Percentiles rank a stretch among this genome's conserved stretches.
These are phyloP conservation scores for Pilophorus perplexus DNA, from an alignment of 2,888 invertebrate species.

Conservation along the genomic window DNA sequence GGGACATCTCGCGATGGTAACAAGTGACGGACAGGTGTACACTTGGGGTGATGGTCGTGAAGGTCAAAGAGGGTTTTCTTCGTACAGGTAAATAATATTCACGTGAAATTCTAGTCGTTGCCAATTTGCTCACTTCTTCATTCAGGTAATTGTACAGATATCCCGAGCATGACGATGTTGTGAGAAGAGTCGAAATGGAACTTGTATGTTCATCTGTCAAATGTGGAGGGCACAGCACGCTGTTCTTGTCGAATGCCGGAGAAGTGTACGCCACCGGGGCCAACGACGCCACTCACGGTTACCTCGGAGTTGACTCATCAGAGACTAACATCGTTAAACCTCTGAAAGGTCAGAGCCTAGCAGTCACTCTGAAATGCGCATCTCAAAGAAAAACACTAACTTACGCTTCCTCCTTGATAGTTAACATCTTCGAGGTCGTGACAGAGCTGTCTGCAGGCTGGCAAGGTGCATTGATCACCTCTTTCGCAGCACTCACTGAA, in stretches of 20 bases:
- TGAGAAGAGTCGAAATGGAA: neutral
- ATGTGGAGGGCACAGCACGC: conserved; percentile 17
- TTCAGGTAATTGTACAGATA: neutral
- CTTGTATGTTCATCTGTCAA: conserved; percentile 1
- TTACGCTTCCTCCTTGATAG: no score
- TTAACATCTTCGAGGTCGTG: neutral
- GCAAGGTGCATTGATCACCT: neutral
- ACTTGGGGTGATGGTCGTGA: conserved; percentile 30
- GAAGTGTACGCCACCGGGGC: conserved; percentile 15
- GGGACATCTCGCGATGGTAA: conserved; percentile 16
- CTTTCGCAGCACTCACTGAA: conserved; percentile 13
- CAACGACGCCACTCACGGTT: conserved; percentile 9
- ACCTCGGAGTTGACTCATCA: conserved; percentile 1
- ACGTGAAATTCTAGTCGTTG: no score
- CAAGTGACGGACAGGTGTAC: conserved; percentile 15
- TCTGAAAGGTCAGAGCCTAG: no score
- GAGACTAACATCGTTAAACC: neutral
- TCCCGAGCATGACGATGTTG: conserved; percentile 22
- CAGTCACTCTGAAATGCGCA: no score
- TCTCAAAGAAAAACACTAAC: no score
- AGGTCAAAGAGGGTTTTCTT: conserved; percentile 18
- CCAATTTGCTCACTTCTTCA: neutral
- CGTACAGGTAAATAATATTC: no score
- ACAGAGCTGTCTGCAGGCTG: conserved; percentile 16
- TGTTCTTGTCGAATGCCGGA: conserved; percentile 9